Evolutionary conservation across 2,113 vertebrate species (phyloP).

Genomic region (Andinoacara biseriatus): DNA sequence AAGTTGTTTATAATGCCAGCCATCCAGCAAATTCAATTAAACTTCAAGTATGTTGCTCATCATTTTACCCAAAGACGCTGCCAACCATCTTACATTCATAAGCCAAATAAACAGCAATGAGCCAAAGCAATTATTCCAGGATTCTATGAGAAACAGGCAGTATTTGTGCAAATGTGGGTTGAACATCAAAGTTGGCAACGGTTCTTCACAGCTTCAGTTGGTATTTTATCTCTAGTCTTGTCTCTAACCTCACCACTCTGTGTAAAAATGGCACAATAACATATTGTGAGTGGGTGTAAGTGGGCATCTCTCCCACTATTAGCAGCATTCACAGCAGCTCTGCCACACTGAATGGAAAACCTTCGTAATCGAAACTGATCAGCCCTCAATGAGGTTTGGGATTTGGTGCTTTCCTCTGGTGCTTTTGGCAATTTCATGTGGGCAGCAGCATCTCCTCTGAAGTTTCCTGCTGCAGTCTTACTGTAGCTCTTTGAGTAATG

Average conservation of each 20-base stretch:
- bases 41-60: neutral
- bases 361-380: slow-evolving; percentile 40
- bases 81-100: neutral
- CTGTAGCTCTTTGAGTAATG: slow-evolving; percentile 44
- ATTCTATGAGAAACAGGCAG: neutral
- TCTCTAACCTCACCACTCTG: neutral
- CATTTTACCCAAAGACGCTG: neutral
- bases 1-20: neutral
- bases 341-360: neutral
- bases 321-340: neutral
- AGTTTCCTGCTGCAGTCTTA: neutral
- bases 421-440: slow-evolving; percentile 34
- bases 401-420: slow-evolving; percentile 36
- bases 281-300: slow-evolving; percentile 54
- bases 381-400: slow-evolving; percentile 34
- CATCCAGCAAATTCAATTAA: neutral
- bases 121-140: neutral
- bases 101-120: neutral
- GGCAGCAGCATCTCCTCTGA: slow-evolving; percentile 14
- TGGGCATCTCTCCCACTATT: slow-evolving; percentile 21
- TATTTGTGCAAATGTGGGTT: neutral
- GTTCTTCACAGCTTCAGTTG: neutral
- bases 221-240: neutral
- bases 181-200: slow-evolving; percentile 27
- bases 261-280: slow-evolving; percentile 13